Base-by-base conservation (phyloP, 2,113 vertebrate species). In the Bolborhynchus lineola region DNA sequence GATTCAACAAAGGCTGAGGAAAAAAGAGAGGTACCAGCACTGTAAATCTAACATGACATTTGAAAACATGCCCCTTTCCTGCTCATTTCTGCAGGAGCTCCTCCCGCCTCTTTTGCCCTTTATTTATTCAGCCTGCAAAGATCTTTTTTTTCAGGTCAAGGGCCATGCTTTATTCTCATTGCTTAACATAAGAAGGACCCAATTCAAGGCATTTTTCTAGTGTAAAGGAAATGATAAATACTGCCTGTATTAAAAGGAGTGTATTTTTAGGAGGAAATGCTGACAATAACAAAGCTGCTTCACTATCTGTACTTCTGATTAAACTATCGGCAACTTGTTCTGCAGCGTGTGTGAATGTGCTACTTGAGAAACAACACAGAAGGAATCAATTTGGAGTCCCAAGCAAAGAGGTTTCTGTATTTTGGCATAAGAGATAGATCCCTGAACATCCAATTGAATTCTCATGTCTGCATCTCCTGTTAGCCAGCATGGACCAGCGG, bases 31-130 rank as follows among this genome's bases (percentile, higher is more conserved):
- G 35, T 78, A 75, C 31, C 2, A 39, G 7, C 0, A 0, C 4
- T 65, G n/a, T 69, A 92, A 96, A 95, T 84, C 74, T 69, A 84
- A 89, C 5, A 10, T 41, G 84, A 72, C 81, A 65, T 92, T 92
- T 94, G 67, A 89, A 96, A 95, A 88, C 63, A 41, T 84, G 62
- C 44, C 13, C 80, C 44, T 87, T 80, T 53, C 53, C 53, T 47
- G 33, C 41, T 92, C 14, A 23, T 86, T 95, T 95, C 33, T 87
- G 25, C 57, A 62, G 71, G 46, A 80, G 2, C 41, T 81, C 50
- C 29, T 76, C 33, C 63, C 35, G 29, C 11, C 29, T 93, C 44
- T 92, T 92, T 62, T 79, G 39, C 7, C 24, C 82, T 88, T 93
- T 95, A 62, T 52, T 65, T 87, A 91, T 89, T 92, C 88, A 86